Percentiles rank a stretch among this genome's conserved stretches.
These are phyloP conservation scores for Idaea aversata DNA, from an alignment of 2,888 invertebrate genomes.

Conservation along the genomic window DNA sequence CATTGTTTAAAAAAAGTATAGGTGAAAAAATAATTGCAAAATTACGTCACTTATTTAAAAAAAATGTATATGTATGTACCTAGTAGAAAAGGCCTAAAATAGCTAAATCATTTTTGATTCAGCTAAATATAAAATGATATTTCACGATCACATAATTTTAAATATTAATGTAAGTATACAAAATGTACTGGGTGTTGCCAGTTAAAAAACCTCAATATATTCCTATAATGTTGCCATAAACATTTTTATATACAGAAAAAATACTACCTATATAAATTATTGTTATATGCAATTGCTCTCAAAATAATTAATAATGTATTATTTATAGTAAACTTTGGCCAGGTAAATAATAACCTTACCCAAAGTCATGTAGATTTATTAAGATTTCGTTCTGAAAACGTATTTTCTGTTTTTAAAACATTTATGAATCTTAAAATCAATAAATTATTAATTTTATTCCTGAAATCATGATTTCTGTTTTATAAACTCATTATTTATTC, in stretches of 20 bases:
- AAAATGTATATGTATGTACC: background rate
- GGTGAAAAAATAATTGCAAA: background rate
- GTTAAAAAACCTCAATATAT: slow-evolving; percentile 2
- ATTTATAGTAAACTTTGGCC: no score
- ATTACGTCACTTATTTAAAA: background rate
- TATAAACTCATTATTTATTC: no score
- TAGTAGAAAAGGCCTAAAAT: background rate
- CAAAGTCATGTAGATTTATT: no score
- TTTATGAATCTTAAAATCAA: no score
- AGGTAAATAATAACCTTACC: no score
- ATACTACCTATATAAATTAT: background rate
- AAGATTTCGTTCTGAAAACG: no score
- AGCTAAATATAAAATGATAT: slow-evolving; percentile 4
- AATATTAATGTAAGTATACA: background rate
- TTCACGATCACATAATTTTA: slow-evolving; percentile 7
- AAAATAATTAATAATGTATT: background rate
- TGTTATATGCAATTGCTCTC: background rate
- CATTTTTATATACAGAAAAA: background rate
- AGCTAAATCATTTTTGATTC: background rate
- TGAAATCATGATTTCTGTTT: no score
- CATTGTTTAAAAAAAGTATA: background rate
- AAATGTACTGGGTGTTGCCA: slow-evolving; percentile 5
- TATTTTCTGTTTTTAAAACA: no score
- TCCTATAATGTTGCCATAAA: slow-evolving; percentile 10
- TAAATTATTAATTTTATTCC: no score